Percentiles rank a stretch among this genome's conserved stretches.
These are phyloP conservation scores for Drosophila setifemur DNA, from an alignment of 1,140 invertebrate species.

Conservation along the genomic window DNA sequence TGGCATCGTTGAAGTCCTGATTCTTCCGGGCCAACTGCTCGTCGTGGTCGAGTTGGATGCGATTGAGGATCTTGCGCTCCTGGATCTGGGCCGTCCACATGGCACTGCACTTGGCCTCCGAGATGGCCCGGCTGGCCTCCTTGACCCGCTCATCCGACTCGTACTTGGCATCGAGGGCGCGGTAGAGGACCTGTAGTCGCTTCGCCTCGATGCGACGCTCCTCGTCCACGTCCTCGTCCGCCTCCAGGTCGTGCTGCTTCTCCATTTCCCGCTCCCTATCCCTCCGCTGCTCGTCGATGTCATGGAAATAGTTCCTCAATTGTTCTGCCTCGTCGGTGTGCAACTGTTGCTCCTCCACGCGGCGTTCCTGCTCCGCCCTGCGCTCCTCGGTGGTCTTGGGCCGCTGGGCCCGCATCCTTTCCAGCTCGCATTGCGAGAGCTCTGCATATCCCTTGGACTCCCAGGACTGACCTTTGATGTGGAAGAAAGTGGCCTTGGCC, in stretches of 20 bases:
- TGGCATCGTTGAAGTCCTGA: conserved; percentile 46
- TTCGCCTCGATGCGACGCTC: conserved; percentile 44
- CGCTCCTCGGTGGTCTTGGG: conserved; percentile 48
- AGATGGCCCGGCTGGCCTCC: conserved; percentile 43
- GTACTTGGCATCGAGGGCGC: conserved; percentile 41
- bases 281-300: conserved; percentile 53
- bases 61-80: conserved; percentile 28
- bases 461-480: conserved; percentile 56
- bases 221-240: conserved; percentile 37
- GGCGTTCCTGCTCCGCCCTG: conserved; percentile 36
- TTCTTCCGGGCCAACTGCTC: conserved; percentile 45
- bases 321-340: conserved; percentile 53
- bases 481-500: conserved; percentile 61
- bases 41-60: conserved; percentile 33
- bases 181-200: conserved; percentile 33
- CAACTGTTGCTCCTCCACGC: conserved; percentile 39
- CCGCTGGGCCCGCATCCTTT: conserved; percentile 35
- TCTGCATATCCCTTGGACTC: conserved; percentile 52
- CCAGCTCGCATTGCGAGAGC: conserved; percentile 34
- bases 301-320: conserved; percentile 40
- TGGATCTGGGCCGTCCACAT: conserved; percentile 66
- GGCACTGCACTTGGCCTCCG: conserved; percentile 65
- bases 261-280: conserved; percentile 48
- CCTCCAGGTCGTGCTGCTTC: conserved; percentile 39
- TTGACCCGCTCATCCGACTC: conserved; percentile 51